Percentiles rank a stretch among this genome's conserved stretches.
phyloP scores from a whole-genome alignment of 2,888 invertebrate species.

The Acanthococcus lagerstroemiae region DNA sequence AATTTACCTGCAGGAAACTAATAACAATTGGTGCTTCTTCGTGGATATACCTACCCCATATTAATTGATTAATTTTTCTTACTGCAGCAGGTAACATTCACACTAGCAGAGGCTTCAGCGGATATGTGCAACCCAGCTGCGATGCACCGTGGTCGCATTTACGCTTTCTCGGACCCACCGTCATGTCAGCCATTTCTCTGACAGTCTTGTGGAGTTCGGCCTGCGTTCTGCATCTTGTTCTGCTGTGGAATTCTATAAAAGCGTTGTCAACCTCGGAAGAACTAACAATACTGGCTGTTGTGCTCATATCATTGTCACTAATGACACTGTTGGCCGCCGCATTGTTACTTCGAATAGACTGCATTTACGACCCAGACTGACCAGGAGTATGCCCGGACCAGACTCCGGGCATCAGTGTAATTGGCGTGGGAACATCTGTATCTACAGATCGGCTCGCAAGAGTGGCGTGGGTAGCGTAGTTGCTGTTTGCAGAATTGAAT shows the following conservation, averaged over 20 bases:
- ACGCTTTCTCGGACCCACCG: slow-evolving; percentile 38
- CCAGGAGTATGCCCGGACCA: slow-evolving; percentile 37
- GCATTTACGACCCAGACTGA: slow-evolving; percentile 40
- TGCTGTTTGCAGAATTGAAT: too few relatives aligned
- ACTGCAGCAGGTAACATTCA: slow-evolving; percentile 39
- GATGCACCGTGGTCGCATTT: slow-evolving; percentile 35
- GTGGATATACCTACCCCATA: background rate
- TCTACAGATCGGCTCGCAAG: slow-evolving; percentile 45
- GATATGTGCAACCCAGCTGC: slow-evolving; percentile 38
- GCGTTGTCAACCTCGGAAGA: slow-evolving; percentile 35
- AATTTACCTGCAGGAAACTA: background rate
- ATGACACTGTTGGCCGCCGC: slow-evolving; percentile 36
- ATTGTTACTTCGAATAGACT: slow-evolving; percentile 37
- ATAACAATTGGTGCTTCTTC: background rate
- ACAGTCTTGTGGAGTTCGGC: slow-evolving; percentile 37
- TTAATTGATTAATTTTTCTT: background rate
- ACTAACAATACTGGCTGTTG: slow-evolving; percentile 36
- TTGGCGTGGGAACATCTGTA: slow-evolving; percentile 35
- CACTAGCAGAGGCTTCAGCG: slow-evolving; percentile 39
- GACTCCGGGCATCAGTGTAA: slow-evolving; percentile 42
- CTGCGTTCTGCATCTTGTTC: slow-evolving; percentile 35
- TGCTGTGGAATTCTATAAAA: slow-evolving; percentile 36
- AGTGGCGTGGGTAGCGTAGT: slow-evolving; percentile 52
- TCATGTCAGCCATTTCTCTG: slow-evolving; percentile 35
- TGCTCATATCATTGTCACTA: slow-evolving; percentile 36